Evolutionary conservation across 1,140 invertebrate species (phyloP), one percentile per base, ranked within the genome.

Genomic region (Cydia fagiglandana): DNA sequence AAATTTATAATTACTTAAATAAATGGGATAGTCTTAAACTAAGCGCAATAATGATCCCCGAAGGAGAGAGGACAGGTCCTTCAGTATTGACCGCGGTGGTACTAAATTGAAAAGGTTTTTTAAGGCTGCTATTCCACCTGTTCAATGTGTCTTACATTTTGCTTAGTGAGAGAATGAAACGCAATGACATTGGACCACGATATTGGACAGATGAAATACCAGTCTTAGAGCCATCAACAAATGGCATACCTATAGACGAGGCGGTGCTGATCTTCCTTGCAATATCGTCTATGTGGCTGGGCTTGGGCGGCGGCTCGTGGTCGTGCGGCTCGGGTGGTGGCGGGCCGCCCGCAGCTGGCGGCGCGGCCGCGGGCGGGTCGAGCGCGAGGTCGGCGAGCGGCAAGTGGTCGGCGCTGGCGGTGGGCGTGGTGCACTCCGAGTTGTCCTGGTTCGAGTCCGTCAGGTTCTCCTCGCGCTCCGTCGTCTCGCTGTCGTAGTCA

Each of bases 371-470:
- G 78, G 79, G 86, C 81, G 79, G 86, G 79, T 92, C 90, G 74
- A 86, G 83, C 0, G 83, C 90, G n/a, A 93, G 86, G 75, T 93
- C 92, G 61, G 87, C 84, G 13, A 84, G 77, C 7, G 91, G 85
- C 73, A 93, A 87, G 79, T 89, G 87, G 83, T 93, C 93, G 75
- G 91, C 90, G 78, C 86, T 89, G 15, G 90, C 90, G 9, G 93
- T 93, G 17, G 93, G 93, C 34, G 93, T 93, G 20, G 93, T 93
- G 83, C 93, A 93, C 83, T 93, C 93, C 0, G 93, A 93, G 83
- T 93, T 93, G 81, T 93, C 91, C 85, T 93, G 93, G 82, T 93
- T 93, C 13, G 93, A 93, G 75, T 93, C 93, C 28, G 92, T 93
- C n/a, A 93, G 82, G 77, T 93, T 93, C 79, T 93, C 92, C 75